A percentile compares a stretch with the other conserved stretches of the same genome.
phyloP scores from a whole-genome alignment of 2,888 invertebrate species.

The Strigamia maritima region DNA sequence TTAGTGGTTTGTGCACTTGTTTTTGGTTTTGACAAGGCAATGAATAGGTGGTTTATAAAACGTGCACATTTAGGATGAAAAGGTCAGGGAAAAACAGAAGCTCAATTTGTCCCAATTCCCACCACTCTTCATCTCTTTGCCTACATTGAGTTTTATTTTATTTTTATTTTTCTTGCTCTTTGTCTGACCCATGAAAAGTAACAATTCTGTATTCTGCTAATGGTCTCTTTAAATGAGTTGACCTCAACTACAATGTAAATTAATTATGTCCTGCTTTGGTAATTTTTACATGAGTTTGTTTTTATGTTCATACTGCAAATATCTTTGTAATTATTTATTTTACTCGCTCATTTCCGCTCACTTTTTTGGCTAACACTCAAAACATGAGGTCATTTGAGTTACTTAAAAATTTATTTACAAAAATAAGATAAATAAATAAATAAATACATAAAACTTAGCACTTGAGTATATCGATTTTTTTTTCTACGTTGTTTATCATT shows the following conservation, averaged over 20 bases:
- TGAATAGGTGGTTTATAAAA: background rate
- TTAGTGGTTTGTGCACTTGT: background rate
- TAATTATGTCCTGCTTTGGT: slow-evolving; percentile 15
- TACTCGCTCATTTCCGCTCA: slow-evolving; percentile 1
- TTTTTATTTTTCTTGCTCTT: slow-evolving; percentile 1
- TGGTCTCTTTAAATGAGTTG: slow-evolving; percentile 8
- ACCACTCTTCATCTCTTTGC: slow-evolving; percentile 15
- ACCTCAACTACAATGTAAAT: background rate
- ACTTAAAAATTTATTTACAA: background rate
- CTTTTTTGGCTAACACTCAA: background rate
- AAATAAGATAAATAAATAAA: background rate
- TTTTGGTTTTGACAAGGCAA: background rate
- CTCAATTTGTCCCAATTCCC: slow-evolving; percentile 15
- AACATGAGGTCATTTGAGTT: background rate
- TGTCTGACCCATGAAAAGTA: background rate
- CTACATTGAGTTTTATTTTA: background rate
- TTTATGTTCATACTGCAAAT: background rate
- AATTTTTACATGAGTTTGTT: slow-evolving; percentile 10
- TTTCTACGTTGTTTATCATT: background rate
- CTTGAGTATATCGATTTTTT: background rate
- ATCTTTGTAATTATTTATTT: slow-evolving; percentile 10
- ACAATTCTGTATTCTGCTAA: background rate
- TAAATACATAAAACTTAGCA: no score
- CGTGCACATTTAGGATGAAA: background rate
- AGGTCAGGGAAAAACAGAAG: slow-evolving; percentile 7